Evolutionary conservation across 2,888 invertebrate species (phyloP).

Genomic region (Yponomeuta plumbellus): DNA sequence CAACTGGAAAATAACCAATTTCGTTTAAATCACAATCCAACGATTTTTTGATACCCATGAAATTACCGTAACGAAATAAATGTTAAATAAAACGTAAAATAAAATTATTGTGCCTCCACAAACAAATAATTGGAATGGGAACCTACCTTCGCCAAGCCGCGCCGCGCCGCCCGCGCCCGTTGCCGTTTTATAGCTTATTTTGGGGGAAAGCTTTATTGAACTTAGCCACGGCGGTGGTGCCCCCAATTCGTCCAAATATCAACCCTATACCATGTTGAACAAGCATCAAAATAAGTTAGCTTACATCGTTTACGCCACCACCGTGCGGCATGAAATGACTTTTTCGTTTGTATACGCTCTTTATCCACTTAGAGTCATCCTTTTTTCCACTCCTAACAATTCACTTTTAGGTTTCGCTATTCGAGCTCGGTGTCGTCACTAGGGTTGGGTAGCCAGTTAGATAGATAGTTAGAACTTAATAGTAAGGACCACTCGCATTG

Average conservation of each 20-base stretch:
- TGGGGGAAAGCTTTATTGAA: constrained; percentile 76
- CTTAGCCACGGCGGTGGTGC: constrained; percentile 63
- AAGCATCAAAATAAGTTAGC: constrained; percentile 41
- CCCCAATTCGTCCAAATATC: constrained; percentile 44
- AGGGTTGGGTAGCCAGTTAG: background rate
- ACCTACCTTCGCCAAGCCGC: constrained; percentile 41
- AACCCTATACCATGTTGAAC: constrained; percentile 38
- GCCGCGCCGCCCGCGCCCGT: constrained; percentile 59
- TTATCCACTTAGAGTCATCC: constrained; percentile 74
- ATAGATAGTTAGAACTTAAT: background rate
- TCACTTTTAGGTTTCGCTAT: constrained; percentile 69
- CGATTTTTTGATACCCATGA: constrained; percentile 75
- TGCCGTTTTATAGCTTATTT: constrained; percentile 74
- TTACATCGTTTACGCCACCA: constrained; percentile 50
- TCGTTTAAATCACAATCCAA: constrained; percentile 74
- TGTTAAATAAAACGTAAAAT: constrained; percentile 77
- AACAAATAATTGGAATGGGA: constrained; percentile 75
- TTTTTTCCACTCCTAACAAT: constrained; percentile 74
- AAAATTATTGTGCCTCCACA: constrained; percentile 75
- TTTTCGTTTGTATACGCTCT: constrained; percentile 74
- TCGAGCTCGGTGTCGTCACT: background rate
- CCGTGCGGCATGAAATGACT: constrained; percentile 72
- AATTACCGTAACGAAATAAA: constrained; percentile 77
- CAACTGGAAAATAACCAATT: constrained; percentile 75
- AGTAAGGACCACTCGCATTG: background rate